Evolutionary conservation across 2,888 invertebrate genomes (phyloP), one percentile per base, ranked within the genome.

Genomic region (Lasioglossum zephyrum): DNA sequence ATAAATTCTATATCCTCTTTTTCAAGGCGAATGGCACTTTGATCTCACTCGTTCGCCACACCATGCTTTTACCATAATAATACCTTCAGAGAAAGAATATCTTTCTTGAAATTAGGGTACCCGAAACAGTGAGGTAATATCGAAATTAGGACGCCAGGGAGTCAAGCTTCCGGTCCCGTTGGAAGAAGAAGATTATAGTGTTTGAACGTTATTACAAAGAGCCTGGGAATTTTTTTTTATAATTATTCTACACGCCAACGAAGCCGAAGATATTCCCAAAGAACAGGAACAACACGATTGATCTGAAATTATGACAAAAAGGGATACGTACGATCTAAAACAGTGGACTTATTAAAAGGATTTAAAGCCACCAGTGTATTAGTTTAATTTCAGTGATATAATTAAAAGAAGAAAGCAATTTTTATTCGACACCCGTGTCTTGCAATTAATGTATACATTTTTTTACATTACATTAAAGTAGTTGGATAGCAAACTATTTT

Each of bases 111-210:
- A 36, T n/a, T 44, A 41, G 2, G 41, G 13, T 26, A 22, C 9
- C 11, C 49, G n/a, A 31, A 49, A 31, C 11, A 31, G 47, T 39
- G 63, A n/a, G 18, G 49, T 22, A 22, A 73, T 13, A 60, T 70
- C 31, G 22, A 31, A 31, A 53, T 69, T 69, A 44, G 44, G 31
- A 60, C 72, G 60, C 57, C 22, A 26, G 47, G 73, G 13, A 69
- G 47, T 49, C 39, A 31, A 36, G 72, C 63, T 75, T 81, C 60
- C 60, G 75, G 77, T 81, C 41, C 39, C 18, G 31, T 57, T 44
- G 41, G 60, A 75, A 75, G 57, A 36, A 41, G 75, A n/a, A 63
- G 75, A 83, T 83, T 83, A 81, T 36, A 83, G 49, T n/a, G 60
- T 44, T 81, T 36, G n/a, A 26, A 44, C 49, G 76, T 76, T 82